Evolutionary conservation across 2,888 invertebrate species (phyloP).

Genomic region (Lampropteryx suffumata): DNA sequence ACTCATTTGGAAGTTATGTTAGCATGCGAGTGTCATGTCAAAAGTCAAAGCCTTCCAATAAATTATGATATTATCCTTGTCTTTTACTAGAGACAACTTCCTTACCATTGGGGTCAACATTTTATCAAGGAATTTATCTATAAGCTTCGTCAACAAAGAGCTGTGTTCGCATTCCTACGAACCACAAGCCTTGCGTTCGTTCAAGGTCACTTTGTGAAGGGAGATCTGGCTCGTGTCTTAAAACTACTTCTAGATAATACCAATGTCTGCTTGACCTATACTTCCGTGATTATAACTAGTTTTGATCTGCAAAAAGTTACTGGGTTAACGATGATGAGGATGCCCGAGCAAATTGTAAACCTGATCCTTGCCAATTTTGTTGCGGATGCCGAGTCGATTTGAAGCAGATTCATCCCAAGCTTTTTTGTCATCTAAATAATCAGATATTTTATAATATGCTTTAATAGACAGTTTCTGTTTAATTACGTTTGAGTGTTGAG

Average conservation of each 20-base stretch:
- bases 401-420: too few species aligned
- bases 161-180: conserved; percentile 72
- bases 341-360: too few species aligned
- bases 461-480: too few species aligned
- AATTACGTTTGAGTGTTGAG: too few species aligned
- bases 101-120: conserved; percentile 27
- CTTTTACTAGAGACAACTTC: conserved; percentile 12
- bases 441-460: too few species aligned
- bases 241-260: conserved; percentile 33
- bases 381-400: too few species aligned
- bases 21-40: neutral
- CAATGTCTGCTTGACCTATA: conserved; percentile 30
- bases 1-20: neutral
- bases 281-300: conserved; percentile 36
- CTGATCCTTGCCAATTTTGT: too few species aligned
- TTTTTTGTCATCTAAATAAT: too few species aligned
- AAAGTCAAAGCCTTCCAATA: conserved; percentile 20
- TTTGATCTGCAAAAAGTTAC: conserved; percentile 23
- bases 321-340: conserved; percentile 19
- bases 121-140: conserved; percentile 43
- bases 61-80: conserved; percentile 16
- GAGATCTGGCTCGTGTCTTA: conserved; percentile 41
- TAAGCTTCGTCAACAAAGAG: conserved; percentile 61
- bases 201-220: conserved; percentile 78
- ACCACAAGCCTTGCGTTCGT: conserved; percentile 61